Base-by-base conservation (phyloP, 2,888 invertebrate species). In the Osedax fenrisi region DNA sequence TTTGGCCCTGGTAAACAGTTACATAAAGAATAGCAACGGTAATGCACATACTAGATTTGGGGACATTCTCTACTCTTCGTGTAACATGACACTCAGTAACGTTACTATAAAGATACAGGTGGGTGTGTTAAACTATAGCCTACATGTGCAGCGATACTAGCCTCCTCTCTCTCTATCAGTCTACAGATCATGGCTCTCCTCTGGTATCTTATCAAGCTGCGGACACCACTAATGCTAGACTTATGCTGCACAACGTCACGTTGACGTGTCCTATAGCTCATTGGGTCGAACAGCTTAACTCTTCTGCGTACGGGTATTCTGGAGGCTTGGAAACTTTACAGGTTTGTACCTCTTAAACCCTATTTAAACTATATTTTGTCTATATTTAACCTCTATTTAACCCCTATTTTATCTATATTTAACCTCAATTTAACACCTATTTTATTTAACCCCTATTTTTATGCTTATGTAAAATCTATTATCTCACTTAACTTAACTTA, bases 191-290 rank as follows among this genome's bases (percentile, higher is more conserved):
- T 5, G 69, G 62, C 27, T 26, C 69, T 21, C 56, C 76, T 23
- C 26, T 76, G 2, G 13, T 76, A 2, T 70, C 64, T 3, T 76
- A 76, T 26, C 76, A 76, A 71, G 62, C 74, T 13, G 26, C 70
- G 17, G 71, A 76, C 66, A 23, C 72, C 27, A n/a, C 56, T 0
- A 75, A 71, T 26, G 23, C 27, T 5, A 62, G 66, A 24, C 66
- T 76, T 3, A 2, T 27, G 24, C 27, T 71, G 26, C 26, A 62
- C 1, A 21, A 24, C 3, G 3, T 75, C 0, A n/a, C 27, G 3
- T 17, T 75, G 17, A 17, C 24, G 21, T 75, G 75, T 23, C 73
- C 70, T 17, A 27, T 23, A 69, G 74, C 73, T 5, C 41, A 62
- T 61, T 22, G 68, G 24, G 27, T 75, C 23, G 69, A 75, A 26